These are phyloP conservation scores for Diglossa cyanea DNA, from an alignment of 2,797 vertebrate genomes.

Conservation along the genomic window DNA sequence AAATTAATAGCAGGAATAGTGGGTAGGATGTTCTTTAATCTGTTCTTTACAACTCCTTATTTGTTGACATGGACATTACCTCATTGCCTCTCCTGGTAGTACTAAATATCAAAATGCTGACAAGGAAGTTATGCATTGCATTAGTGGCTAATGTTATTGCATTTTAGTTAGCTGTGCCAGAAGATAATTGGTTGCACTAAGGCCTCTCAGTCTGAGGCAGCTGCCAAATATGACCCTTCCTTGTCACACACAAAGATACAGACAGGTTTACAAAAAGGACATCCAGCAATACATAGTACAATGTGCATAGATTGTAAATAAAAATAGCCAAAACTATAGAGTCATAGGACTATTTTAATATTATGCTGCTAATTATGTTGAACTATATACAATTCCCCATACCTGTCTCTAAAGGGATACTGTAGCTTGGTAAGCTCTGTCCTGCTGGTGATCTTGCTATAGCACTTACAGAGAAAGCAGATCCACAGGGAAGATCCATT, in stretches of 20 bases:
- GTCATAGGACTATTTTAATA: neutral
- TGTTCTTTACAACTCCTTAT: neutral
- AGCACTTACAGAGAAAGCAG: constrained; percentile 79
- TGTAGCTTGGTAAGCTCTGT: constrained; percentile 87
- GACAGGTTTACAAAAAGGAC: neutral
- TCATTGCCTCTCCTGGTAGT: neutral
- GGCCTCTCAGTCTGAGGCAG: neutral
- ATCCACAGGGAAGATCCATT: constrained; percentile 82
- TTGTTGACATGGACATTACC: neutral
- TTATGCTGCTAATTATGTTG: neutral
- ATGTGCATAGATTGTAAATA: neutral
- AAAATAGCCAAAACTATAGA: neutral
- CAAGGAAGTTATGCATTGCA: neutral
- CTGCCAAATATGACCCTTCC: neutral
- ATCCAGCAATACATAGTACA: neutral
- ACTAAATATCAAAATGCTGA: neutral
- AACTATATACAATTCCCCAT: neutral
- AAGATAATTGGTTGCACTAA: neutral
- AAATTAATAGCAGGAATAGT: neutral
- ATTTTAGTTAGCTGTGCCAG: neutral
- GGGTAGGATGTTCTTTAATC: neutral
- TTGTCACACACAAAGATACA: neutral
- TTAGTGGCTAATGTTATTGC: neutral
- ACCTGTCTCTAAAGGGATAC: constrained; percentile 85
- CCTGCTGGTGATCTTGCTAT: constrained; percentile 78